Evolutionary conservation across 1,140 invertebrate genomes (phyloP), one percentile per base, ranked within the genome.

Genomic region (Antheraea mylitta): DNA sequence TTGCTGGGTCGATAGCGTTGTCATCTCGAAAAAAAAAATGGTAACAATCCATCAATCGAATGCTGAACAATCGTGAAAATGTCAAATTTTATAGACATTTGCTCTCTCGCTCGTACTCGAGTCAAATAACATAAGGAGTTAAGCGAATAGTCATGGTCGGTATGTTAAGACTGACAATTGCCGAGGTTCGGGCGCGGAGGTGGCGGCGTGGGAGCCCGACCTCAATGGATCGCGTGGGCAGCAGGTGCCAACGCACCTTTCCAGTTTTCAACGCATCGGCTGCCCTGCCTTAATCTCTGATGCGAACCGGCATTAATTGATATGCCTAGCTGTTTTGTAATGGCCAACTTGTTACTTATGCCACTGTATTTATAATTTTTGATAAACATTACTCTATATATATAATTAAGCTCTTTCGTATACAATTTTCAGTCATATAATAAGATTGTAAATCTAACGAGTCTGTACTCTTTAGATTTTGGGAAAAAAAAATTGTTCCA

Each of bases 201-300:
- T 67, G 78, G 80, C 72, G 80, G 80, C 76, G 85, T 85, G 73
- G 83, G 85, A 73, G 83, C 75, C 30, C 77, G 83, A 82, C 82
- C 83, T 81, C 80, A 79, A 64, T 61, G 53, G 70, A 11, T 75
- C 70, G 87, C 85, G 87, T 87, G 85, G 87, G 87, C 68, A 68
- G 80, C 85, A 87, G 84, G 85, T 87, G 85, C 83, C 82, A 82
- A 87, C 82, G 85, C 82, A 83, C 87, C 82, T 86, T 87, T 82
- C 80, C 81, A 86, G 81, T 78, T 79, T 75, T 7, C 61, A n/a
- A 36, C 63, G 70, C 66, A 72, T 72, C 70, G 68, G 64, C 68
- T 69, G 67, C 60, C 64, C 13, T 16, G 16, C 45, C 64, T 59
- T 37, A 73, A 62, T 18, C 60, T 72, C 67, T 63, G 69, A 76